Evolutionary conservation across 1,140 invertebrate genomes (phyloP).

Genomic region (Parapsyche elsis): DNA sequence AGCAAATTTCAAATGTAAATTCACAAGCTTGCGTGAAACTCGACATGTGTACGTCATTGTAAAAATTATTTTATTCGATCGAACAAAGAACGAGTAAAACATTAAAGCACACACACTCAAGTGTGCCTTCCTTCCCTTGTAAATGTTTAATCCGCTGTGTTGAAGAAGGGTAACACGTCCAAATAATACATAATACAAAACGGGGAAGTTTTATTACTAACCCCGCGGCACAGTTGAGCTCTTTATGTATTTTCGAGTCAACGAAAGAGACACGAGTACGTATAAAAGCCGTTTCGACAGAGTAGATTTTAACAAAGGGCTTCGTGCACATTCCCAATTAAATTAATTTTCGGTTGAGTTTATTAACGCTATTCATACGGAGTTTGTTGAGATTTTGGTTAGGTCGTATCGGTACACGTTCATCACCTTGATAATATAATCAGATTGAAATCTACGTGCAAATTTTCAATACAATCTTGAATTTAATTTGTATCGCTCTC

Average conservation of each 20-base stretch:
- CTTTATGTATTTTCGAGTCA: background rate
- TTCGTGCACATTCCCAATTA: background rate
- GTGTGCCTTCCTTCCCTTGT: background rate
- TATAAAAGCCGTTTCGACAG: background rate
- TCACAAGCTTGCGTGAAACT: too few relatives aligned
- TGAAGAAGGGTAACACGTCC: background rate
- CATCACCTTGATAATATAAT: too few relatives aligned
- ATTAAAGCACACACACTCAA: too few relatives aligned
- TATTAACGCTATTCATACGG: too few relatives aligned
- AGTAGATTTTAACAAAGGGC: background rate
- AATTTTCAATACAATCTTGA: too few relatives aligned
- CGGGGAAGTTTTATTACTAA: background rate
- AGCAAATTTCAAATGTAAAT: too few relatives aligned
- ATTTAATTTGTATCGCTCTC: too few relatives aligned
- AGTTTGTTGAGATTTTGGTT: too few relatives aligned
- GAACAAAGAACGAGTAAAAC: too few relatives aligned
- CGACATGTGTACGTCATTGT: too few relatives aligned
- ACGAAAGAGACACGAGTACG: background rate
- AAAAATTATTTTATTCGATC: too few relatives aligned
- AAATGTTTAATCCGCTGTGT: background rate
- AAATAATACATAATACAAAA: conserved; percentile 15
- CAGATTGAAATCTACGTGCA: too few relatives aligned
- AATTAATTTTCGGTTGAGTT: background rate
- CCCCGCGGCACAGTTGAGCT: background rate
- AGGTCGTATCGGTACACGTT: background rate